Base-by-base conservation (phyloP, 2,888 invertebrate species). In the Xanthostigma xanthostigma region DNA sequence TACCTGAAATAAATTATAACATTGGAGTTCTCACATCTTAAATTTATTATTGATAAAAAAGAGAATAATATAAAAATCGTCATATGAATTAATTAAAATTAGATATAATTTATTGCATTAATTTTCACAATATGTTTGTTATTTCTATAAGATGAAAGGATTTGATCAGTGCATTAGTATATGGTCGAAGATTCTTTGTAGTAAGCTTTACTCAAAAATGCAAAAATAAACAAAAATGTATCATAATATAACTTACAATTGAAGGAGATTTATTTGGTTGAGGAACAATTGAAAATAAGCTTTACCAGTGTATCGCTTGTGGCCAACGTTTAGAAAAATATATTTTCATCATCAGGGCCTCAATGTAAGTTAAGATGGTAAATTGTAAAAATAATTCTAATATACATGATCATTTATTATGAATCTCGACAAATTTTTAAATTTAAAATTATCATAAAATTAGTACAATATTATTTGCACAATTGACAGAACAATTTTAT, bases 171-270 rank as follows among this genome's bases (percentile, higher is more conserved):
- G 10, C 8, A 12, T 12, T 11, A 27, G 3, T 2, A 45, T 39
- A 44, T 33, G 13, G 8, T 8, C 9, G 13, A 38, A 5, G n/a
- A 38, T 12, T 38, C 6, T 38, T 4, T 12, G 38, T 13, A 38
- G 8, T 8, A 38, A 38, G 4, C 27, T 10, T 13, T 11, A 17
- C 12, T 11, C 10, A 9, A 46, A 41, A 34, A 45, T 40, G n/a
- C 4, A 11, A 42, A n/a, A 11, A 41, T 36, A 45, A 12, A 9
- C 13, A 42, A 45, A 42, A 45, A 13, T 17, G 8, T 9, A 12
- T 34, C 34, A 46, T 27, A 43, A 14, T 11, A 44, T 38, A 50
- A 70, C 79, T 74, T 66, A 96, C 97, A 56, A 91, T 80, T n/a
- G n/a, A n/a, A n/a, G n/a, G n/a, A n/a, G n/a, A n/a, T n/a, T n/a